phyloP scores from a whole-genome alignment of 2,797 vertebrate species.

The Lutjanus campechanus region DNA sequence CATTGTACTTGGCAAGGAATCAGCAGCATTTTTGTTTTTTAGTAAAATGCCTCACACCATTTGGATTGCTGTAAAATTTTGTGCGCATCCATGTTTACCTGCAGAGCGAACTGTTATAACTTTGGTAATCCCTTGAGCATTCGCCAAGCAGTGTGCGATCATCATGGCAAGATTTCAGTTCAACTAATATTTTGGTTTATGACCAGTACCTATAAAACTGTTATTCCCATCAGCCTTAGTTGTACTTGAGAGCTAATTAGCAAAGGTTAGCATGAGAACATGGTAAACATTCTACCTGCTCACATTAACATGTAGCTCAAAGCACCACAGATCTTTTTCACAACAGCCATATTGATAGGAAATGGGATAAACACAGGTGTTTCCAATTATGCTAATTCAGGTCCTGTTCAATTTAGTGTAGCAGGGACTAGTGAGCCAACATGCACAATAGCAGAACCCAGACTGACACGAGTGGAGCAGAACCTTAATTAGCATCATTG shows the following conservation, averaged over 20 bases:
- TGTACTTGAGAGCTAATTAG: not conserved
- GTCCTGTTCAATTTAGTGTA: too few relatives aligned
- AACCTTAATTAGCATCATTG: too few relatives aligned
- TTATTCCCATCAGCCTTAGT: not conserved
- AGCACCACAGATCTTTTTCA: not conserved
- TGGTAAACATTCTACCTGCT: not conserved
- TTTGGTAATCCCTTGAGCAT: too few relatives aligned
- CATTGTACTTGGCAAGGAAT: too few relatives aligned
- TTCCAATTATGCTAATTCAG: too few relatives aligned
- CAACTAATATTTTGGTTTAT: not conserved
- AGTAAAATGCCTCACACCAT: not conserved
- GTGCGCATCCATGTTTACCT: fast-evolving
- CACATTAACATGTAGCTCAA: not conserved
- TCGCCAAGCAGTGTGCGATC: too few relatives aligned
- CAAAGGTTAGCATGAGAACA: not conserved
- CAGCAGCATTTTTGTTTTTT: not conserved
- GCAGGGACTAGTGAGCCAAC: too few relatives aligned
- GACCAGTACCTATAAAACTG: not conserved
- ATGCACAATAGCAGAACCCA: too few relatives aligned
- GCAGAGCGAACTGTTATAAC: not conserved
- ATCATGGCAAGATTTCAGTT: not conserved
- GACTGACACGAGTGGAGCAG: too few relatives aligned
- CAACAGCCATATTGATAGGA: too few relatives aligned
- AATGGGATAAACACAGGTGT: too few relatives aligned
- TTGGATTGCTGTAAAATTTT: not conserved